phyloP scores from a whole-genome alignment of 2,113 vertebrate genomes.

The Halichoeres trimaculatus region DNA sequence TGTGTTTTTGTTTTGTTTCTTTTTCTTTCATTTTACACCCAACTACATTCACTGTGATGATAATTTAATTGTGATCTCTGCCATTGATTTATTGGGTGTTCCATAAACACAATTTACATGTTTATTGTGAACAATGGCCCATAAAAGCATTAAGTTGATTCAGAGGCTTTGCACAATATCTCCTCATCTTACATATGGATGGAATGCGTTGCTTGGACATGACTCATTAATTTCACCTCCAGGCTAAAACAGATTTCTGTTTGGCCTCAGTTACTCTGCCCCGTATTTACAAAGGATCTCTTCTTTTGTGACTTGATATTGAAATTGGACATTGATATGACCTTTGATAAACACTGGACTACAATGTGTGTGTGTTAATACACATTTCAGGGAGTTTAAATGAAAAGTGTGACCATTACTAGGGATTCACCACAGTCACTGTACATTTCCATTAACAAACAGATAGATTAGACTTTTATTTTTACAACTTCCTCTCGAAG shows the following conservation, averaged over 20 bases:
- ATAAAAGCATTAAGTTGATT: slow-evolving; percentile 91
- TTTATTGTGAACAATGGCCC: slow-evolving; percentile 93
- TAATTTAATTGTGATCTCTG: slow-evolving; percentile 64
- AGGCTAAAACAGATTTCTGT: slow-evolving; percentile 86
- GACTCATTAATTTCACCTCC: slow-evolving; percentile 90
- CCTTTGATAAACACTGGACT: neutral
- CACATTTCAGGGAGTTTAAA: neutral
- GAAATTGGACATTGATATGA: slow-evolving; percentile 4
- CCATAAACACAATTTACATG: slow-evolving; percentile 87
- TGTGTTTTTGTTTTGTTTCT: neutral
- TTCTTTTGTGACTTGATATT: neutral
- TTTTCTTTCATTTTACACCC: neutral
- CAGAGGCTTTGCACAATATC: slow-evolving; percentile 88
- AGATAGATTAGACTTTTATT: slow-evolving; percentile 24
- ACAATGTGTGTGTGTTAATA: neutral
- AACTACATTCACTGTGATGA: slow-evolving; percentile 31
- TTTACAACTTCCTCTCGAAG: slow-evolving; percentile 37
- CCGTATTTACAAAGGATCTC: slow-evolving; percentile 40
- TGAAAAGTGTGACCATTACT: neutral
- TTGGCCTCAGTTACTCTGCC: slow-evolving; percentile 80
- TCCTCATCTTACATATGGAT: slow-evolving; percentile 88
- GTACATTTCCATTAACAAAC: neutral
- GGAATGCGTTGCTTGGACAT: slow-evolving; percentile 86
- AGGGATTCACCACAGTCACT: neutral
- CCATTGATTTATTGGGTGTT: slow-evolving; percentile 77